Percentiles rank a stretch among this genome's conserved stretches.
Conservation (phyloP, 2,888 invertebrate genomes). For the Synanthedon andrenaeformis region DNA sequence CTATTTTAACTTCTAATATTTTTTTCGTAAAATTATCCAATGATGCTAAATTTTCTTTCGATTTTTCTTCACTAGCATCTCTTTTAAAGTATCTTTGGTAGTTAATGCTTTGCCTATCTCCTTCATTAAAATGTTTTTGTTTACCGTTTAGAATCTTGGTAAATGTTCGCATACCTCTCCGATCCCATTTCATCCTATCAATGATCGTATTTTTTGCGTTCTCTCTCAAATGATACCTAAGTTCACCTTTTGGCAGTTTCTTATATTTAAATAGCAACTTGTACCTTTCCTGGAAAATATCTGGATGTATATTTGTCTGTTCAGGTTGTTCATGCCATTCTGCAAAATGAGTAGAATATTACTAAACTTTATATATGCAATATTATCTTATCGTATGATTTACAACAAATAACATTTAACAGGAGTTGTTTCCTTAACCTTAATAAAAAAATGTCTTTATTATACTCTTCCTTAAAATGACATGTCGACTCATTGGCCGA, state of each 20-base stretch:
- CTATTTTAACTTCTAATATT: no score
- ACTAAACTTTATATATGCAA: background rate
- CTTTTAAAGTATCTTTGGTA: background rate
- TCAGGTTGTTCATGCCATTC: background rate
- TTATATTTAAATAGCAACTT: slow-evolving; percentile 35
- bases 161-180: no score
- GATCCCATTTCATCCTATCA: no score
- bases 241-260: slow-evolving; percentile 37
- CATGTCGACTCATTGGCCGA: no score
- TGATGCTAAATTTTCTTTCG: slow-evolving; percentile 42
- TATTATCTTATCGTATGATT: no score
- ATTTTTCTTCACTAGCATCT: slow-evolving; percentile 25
- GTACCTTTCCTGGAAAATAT: slow-evolving; percentile 38
- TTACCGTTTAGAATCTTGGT: no score
- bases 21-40: slow-evolving; percentile 9
- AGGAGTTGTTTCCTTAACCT: no score
- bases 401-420: no score
- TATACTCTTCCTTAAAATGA: no score
- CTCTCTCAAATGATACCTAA: slow-evolving; percentile 45
- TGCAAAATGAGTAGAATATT: background rate
- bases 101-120: no score
- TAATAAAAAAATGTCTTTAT: no score
- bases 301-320: slow-evolving; percentile 18
- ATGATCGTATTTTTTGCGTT: slow-evolving; percentile 14
- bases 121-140: no score